phyloP scores from a whole-genome alignment of 2,888 invertebrate genomes.

The Drosophila austrosaltans region DNA sequence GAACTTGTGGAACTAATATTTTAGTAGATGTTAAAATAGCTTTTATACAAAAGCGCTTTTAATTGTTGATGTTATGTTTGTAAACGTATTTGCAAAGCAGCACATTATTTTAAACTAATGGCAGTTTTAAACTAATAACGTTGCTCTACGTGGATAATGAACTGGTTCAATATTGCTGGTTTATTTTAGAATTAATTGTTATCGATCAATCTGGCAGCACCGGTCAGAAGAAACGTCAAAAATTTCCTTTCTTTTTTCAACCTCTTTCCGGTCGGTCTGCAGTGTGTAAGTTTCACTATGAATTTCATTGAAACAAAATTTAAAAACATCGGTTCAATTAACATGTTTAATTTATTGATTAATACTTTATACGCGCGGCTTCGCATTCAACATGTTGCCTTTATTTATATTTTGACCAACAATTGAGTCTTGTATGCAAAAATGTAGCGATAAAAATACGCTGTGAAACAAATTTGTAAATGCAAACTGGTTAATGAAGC shows the following conservation, averaged over 20 bases:
- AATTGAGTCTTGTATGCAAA: neutral
- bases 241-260: constrained; percentile 76
- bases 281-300: constrained; percentile 81
- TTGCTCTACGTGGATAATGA: neutral
- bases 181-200: neutral
- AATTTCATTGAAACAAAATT: constrained; percentile 65
- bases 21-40: neutral
- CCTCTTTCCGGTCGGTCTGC: constrained; percentile 83
- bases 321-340: constrained; percentile 73
- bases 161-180: neutral
- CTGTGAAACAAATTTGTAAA: constrained; percentile 4
- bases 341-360: neutral
- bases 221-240: constrained; percentile 69
- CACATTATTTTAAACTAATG: neutral
- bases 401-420: neutral
- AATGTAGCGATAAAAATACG: neutral
- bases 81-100: neutral
- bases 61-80: neutral
- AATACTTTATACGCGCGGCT: neutral
- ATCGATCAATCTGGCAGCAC: constrained; percentile 53
- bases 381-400: neutral
- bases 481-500: neutral
- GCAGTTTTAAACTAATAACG: neutral
- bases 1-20: neutral
- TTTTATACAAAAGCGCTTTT: neutral